Base-by-base conservation (phyloP, 1,140 invertebrate genomes). In the Drosophila pruinosa region DNA sequence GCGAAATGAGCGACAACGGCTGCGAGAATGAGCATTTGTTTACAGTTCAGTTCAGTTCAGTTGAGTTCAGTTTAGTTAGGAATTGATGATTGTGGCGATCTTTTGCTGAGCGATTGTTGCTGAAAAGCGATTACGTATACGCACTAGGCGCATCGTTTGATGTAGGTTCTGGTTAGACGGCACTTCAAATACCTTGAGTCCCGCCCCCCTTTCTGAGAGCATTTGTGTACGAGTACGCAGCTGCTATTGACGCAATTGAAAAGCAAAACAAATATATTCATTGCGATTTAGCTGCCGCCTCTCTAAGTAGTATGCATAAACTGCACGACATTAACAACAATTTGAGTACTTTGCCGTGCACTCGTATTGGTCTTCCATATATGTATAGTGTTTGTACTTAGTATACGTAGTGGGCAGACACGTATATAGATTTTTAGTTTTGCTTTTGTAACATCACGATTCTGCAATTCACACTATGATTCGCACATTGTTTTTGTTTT, bases 231-330 rank as follows among this genome's bases (percentile, higher is more conserved):
- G n/a, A n/a, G 31, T 21, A 36, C 24, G 41, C 10, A 14, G 22
- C 31, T 6, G 41, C 39, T 81, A 81, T 85, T 85, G 82, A 85
- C 81, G 81, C 67, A 78, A 82, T 68, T 72, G 76, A 79, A 80
- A 75, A 75, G 65, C 72, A 75, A 53, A 85, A 75, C 64, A 79
- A 83, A 65, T 80, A 48, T 53, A 34, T 57, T 58, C 8, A 45
- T 45, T 65, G 41, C 31, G 45, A 28, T 48, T 14, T 39, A 38
- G 19, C 39, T 17, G 21, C 57, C 24, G 21, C 28, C 31, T n/a
- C n/a, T n/a, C n/a, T n/a, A n/a, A n/a, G n/a, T n/a, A n/a, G n/a
- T n/a, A n/a, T n/a, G n/a, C n/a, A 22, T 12, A 2, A 34, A 62
- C n/a, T 48, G 41, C 24, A 41, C 50, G 31, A 39, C 41, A 48